These are phyloP conservation scores for Pterophyllum scalare DNA, from an alignment of 2,113 vertebrate species.

Conservation along the genomic window DNA sequence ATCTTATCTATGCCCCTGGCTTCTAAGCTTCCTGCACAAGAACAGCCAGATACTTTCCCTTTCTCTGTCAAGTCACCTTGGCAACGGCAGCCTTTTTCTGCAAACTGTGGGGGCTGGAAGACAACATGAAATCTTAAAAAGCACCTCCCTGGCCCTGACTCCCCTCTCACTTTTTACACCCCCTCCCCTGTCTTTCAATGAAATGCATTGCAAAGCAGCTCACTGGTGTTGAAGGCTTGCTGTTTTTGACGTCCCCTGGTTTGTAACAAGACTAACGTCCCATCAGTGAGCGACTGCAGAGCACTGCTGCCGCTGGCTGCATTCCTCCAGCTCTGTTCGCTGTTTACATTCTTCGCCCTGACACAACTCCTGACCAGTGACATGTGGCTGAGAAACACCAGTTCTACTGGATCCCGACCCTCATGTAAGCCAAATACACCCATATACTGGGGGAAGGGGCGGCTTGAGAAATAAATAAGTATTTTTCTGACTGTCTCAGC, in stretches of 20 bases:
- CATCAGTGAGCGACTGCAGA: constrained; percentile 40
- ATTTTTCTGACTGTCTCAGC: neutral
- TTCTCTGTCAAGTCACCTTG: constrained; percentile 85
- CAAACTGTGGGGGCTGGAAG: constrained; percentile 77
- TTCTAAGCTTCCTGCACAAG: constrained; percentile 67
- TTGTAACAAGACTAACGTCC: constrained; percentile 51
- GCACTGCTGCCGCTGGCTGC: neutral
- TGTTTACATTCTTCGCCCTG: constrained; percentile 72
- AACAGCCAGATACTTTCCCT: constrained; percentile 81
- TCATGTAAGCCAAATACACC: constrained; percentile 41
- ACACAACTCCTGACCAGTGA: constrained; percentile 61
- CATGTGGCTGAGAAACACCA: constrained; percentile 69
- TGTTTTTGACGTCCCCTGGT: constrained; percentile 22
- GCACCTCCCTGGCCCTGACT: constrained; percentile 45
- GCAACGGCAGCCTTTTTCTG: constrained; percentile 89
- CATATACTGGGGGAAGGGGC: neutral
- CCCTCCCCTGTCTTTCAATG: constrained; percentile 45
- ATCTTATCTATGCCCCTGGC: constrained; percentile 75
- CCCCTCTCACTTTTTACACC: constrained; percentile 45
- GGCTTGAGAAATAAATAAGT: constrained; percentile 31
- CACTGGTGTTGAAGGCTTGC: constrained; percentile 19
- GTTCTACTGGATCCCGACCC: constrained; percentile 68
- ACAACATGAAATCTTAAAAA: constrained; percentile 78
- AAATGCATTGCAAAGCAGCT: constrained; percentile 30
- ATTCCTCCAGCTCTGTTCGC: constrained; percentile 35